phyloP scores from a whole-genome alignment of 2,113 vertebrate genomes.

The Pionites leucogaster region DNA sequence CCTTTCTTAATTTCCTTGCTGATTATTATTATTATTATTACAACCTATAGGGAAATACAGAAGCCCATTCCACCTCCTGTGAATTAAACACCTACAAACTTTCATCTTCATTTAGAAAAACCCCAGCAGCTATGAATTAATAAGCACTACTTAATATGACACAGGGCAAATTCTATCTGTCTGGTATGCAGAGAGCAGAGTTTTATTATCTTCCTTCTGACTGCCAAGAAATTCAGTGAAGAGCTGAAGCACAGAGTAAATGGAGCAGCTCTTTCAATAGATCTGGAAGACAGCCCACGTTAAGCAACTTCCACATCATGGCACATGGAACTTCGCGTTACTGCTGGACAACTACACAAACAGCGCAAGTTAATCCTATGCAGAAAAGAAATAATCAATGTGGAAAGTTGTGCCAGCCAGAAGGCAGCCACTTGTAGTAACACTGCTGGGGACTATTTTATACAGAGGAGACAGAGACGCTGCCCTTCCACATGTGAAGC shows the following conservation, averaged over 20 bases:
- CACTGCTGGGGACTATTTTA: background rate
- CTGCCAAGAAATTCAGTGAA: background rate
- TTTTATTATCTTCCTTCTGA: conserved; percentile 9
- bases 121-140: background rate
- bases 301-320: background rate
- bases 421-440: background rate
- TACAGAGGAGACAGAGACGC: background rate
- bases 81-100: background rate
- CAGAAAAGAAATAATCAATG: background rate
- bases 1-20: background rate
- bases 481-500: background rate
- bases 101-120: background rate
- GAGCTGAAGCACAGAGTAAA: background rate
- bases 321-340: background rate
- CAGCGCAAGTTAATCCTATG: fast-evolving
- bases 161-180: background rate
- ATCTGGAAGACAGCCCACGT: background rate
- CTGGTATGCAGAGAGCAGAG: background rate
- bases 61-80: background rate
- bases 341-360: background rate
- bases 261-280: background rate
- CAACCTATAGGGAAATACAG: background rate
- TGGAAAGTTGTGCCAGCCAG: background rate
- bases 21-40: background rate
- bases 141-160: background rate